Base-by-base conservation (phyloP, 2,888 invertebrate species). In the Cryptosula pallasiana region DNA sequence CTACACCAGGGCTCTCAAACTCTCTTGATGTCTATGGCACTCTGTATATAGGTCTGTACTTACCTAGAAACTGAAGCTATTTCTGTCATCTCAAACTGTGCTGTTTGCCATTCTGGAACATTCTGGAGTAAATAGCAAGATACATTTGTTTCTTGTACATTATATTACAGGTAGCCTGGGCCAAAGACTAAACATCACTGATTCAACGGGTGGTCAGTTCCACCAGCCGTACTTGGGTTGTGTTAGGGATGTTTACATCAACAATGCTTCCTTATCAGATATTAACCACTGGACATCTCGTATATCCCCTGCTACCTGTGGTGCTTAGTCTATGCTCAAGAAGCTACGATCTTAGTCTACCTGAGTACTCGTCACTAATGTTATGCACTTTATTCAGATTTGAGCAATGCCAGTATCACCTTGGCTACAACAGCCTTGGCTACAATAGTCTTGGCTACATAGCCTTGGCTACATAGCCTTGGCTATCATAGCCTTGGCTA, bases 1-100 rank as follows among this genome's bases (percentile, higher is more conserved):
- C 20, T n/a, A 63, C 63, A 3, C 63, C 63, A 29, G 63, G 63
- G 5, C 20, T 27, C 9, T 63, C 9, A 29, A 32, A 3, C 13
- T 20, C 29, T 32, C 27, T 63, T 29, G 63, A 63, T 63, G 63
- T 63, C 32, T 9, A 32, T 32, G 27, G 29, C 2, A 5, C 20
- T 63, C 29, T 63, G 13, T 63, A 63, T 27, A 29, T 63, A 29
- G 63, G 63, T 63, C 13, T 13, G 63, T 63, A 63, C 32, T 3
- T 63, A 9, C 9, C 2, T 63, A 13, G 5, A n/a, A 25, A n/a
- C 3, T 25, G 57, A 13, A 45, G 9, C 9, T 45, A 9, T 13
- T 9, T 45, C 9, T 45, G 45, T 45, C 45, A 45, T 45, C 9
- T 20, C 9, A 45, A 45, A 45, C 20, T 13, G 20, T 45, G 45